Conservation (phyloP, 1,140 invertebrate genomes). For the Psilanteris sp. region DNA sequence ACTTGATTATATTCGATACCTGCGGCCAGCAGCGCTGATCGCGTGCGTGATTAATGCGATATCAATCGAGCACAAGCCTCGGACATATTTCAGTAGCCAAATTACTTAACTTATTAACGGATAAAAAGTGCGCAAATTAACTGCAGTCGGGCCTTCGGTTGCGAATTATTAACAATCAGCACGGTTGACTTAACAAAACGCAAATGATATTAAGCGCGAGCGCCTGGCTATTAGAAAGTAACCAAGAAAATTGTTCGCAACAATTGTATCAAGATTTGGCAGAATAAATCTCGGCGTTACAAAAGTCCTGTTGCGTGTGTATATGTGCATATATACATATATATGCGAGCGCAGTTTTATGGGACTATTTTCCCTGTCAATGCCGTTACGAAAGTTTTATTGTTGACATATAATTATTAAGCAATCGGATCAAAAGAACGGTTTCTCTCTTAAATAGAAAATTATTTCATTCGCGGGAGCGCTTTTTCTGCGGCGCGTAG, state of each 20-base stretch:
- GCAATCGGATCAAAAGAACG: not conserved
- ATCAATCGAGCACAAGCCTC: slow-evolving; percentile 11
- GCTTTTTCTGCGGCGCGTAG: not conserved
- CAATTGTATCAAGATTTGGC: not conserved
- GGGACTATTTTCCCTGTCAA: slow-evolving; percentile 15
- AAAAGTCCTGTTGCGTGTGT: slow-evolving; percentile 14
- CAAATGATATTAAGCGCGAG: not conserved
- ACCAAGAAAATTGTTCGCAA: not conserved
- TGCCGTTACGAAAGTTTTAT: slow-evolving; percentile 20
- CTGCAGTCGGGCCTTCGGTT: too few relatives aligned
- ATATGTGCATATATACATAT: too few relatives aligned
- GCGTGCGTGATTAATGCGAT: slow-evolving; percentile 6
- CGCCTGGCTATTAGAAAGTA: slow-evolving; percentile 3
- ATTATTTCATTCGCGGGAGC: slow-evolving; percentile 13
- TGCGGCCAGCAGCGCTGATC: not conserved
- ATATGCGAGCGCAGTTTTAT: slow-evolving; percentile 31
- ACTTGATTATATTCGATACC: slow-evolving; percentile 30
- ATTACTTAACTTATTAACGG: slow-evolving; percentile 14
- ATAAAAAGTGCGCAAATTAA: slow-evolving; percentile 10
- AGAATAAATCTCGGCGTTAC: slow-evolving; percentile 10
- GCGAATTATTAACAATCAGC: not conserved
- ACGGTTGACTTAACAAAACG: not conserved
- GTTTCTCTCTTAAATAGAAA: slow-evolving; percentile 11
- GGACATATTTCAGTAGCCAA: slow-evolving; percentile 18
- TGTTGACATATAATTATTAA: slow-evolving; percentile 8